Evolutionary conservation across 1,140 invertebrate species (phyloP).

Genomic region (Neoseiulus cucumeris): DNA sequence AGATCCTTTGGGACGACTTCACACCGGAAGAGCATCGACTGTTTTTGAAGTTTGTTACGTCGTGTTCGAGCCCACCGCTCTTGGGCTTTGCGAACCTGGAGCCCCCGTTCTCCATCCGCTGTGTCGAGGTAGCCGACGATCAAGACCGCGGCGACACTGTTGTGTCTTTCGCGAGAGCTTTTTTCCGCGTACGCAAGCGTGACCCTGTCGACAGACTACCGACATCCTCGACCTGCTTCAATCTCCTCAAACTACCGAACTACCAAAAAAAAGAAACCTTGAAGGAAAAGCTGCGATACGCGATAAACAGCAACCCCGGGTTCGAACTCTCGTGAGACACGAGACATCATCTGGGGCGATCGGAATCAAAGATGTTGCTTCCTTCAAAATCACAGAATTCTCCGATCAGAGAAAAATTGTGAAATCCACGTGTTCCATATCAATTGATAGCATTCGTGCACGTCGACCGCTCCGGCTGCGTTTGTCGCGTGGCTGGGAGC

Average conservation of each 20-base stretch:
- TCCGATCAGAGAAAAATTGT: no score
- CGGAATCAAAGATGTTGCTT: no score
- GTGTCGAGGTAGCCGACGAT: slow-evolving; percentile 94
- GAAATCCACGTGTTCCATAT: no score
- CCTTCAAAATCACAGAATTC: no score
- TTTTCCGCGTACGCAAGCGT: slow-evolving; percentile 88
- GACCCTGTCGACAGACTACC: slow-evolving; percentile 87
- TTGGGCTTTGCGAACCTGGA: slow-evolving; percentile 92
- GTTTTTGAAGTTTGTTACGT: slow-evolving; percentile 98
- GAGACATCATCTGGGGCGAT: no score
- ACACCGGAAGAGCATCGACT: slow-evolving; percentile 66
- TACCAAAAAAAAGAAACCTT: slow-evolving; percentile 90
- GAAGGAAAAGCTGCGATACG: slow-evolving; percentile 86
- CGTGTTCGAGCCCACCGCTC: slow-evolving; percentile 90
- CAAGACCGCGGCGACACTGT: slow-evolving; percentile 64
- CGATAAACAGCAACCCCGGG: slow-evolving; percentile 89
- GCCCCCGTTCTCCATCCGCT: slow-evolving; percentile 95
- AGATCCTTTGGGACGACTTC: slow-evolving; percentile 90
- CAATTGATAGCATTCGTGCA: no score
- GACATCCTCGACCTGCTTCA: slow-evolving; percentile 97
- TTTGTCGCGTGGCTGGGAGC: no score
- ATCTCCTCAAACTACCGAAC: slow-evolving; percentile 92
- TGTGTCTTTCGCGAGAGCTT: slow-evolving; percentile 86
- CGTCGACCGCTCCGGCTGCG: no score
- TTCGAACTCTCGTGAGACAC: slow-evolving; percentile 83